Evolutionary conservation across 2,888 invertebrate genomes (phyloP).

Genomic region (Chalcosyrphus nemorum): DNA sequence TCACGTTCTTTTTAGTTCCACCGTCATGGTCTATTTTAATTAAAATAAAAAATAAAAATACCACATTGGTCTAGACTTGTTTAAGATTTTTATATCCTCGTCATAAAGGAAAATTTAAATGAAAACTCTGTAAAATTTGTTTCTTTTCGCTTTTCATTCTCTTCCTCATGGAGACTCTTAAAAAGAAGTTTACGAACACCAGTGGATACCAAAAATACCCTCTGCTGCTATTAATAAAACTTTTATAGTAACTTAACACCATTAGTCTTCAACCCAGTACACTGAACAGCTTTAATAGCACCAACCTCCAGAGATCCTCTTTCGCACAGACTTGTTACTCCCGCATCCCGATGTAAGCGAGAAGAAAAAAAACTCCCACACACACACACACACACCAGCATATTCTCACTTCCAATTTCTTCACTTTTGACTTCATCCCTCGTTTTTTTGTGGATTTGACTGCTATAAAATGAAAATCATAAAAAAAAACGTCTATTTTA

Average conservation of each 20-base stretch:
- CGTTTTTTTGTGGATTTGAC: conserved; percentile 29
- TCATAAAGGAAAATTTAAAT: not conserved
- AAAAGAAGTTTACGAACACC: conserved; percentile 25
- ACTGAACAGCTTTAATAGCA: conserved; percentile 46
- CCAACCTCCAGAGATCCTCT: not conserved
- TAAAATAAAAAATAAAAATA: not conserved
- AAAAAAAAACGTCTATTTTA: conserved; percentile 43
- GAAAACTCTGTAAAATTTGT: conserved; percentile 1
- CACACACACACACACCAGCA: not conserved
- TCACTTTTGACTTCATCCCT: conserved; percentile 23
- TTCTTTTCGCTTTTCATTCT: not conserved
- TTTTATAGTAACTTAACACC: conserved; percentile 67
- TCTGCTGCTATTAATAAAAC: conserved; percentile 46
- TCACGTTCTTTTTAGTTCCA: too few relatives aligned
- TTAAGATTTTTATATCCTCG: not conserved
- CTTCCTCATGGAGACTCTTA: not conserved
- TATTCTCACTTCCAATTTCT: conserved; percentile 30
- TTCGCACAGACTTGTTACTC: not conserved
- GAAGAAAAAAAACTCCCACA: conserved; percentile 6
- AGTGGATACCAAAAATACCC: conserved; percentile 16
- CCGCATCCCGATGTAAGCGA: not conserved
- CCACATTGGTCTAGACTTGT: not conserved
- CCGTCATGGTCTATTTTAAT: too few relatives aligned
- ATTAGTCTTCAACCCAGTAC: conserved; percentile 54
- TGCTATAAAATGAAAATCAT: conserved; percentile 37